These are phyloP conservation scores for Cichlasoma orientale DNA, from an alignment of 2,797 vertebrate species.

Conservation along the genomic window DNA sequence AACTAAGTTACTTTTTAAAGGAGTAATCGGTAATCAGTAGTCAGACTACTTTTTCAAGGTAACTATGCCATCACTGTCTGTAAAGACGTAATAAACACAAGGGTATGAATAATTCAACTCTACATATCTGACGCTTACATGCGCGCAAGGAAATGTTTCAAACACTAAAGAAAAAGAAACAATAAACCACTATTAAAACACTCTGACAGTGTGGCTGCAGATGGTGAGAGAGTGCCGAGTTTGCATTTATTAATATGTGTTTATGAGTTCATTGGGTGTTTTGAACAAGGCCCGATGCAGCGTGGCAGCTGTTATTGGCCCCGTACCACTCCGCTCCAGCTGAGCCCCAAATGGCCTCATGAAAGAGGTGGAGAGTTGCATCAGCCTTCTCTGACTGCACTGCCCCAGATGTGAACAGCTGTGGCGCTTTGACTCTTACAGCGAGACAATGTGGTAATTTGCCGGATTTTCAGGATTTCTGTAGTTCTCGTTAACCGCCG, in stretches of 20 bases:
- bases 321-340: constrained; percentile 30
- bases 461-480: constrained; percentile 28
- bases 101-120: constrained; percentile 38
- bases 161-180: constrained; percentile 33
- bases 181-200: constrained; percentile 48
- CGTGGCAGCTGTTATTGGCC: constrained; percentile 44
- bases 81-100: constrained; percentile 21
- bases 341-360: constrained; percentile 40
- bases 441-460: not conserved
- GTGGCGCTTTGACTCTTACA: constrained; percentile 41
- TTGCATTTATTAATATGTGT: constrained; percentile 10
- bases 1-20: too few relatives aligned
- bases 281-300: constrained; percentile 34
- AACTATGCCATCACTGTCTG: too few relatives aligned
- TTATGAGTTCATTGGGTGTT: constrained; percentile 16
- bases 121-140: not conserved
- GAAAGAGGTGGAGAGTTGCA: constrained; percentile 61
- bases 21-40: too few relatives aligned
- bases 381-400: constrained; percentile 57
- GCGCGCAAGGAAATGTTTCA: constrained; percentile 41
- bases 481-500: too few relatives aligned
- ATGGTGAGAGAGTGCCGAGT: not conserved
- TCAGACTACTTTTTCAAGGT: too few relatives aligned
- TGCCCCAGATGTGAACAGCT: constrained; percentile 63
- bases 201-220: constrained; percentile 11